Evolutionary conservation across 2,113 vertebrate genomes (phyloP).

Genomic region (Crypturellus undulatus): DNA sequence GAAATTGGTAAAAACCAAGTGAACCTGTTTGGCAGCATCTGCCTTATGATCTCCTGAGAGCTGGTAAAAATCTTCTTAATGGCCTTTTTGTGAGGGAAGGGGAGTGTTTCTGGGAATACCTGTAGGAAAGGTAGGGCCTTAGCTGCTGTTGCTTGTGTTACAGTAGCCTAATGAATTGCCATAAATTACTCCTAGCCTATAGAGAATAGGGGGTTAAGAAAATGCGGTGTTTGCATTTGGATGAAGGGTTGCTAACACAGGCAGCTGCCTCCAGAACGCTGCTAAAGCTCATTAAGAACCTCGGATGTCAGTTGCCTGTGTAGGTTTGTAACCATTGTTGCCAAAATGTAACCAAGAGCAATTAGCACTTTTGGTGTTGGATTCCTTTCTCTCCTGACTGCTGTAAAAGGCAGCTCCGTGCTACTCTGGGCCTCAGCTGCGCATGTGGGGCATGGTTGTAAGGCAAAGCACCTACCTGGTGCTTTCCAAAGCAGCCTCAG

Average conservation of each 20-base stretch:
- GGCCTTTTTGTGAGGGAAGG: conserved; percentile 35
- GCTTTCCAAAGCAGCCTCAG: not conserved
- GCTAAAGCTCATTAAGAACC: not conserved
- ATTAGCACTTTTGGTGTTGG: not conserved
- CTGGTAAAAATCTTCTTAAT: conserved; percentile 49
- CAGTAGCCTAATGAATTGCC: conserved; percentile 21
- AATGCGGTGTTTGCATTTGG: not conserved
- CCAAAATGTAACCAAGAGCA: not conserved
- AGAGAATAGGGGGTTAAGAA: not conserved
- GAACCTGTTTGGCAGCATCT: conserved; percentile 53
- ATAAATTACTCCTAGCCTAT: not conserved
- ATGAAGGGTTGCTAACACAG: not conserved
- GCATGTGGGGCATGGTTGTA: not conserved
- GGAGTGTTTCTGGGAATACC: not conserved
- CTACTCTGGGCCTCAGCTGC: not conserved
- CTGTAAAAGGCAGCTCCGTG: not conserved
- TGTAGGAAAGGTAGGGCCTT: not conserved
- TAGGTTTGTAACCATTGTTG: not conserved
- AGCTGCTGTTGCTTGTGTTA: not conserved
- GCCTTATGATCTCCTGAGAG: conserved; percentile 39
- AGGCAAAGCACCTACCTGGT: too few relatives aligned
- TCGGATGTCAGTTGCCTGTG: not conserved
- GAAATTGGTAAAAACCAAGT: conserved; percentile 46
- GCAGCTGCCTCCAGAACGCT: not conserved
- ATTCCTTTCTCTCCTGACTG: not conserved